Base-by-base conservation (phyloP, 2,888 invertebrate species). In the Drosophila demipolita region DNA sequence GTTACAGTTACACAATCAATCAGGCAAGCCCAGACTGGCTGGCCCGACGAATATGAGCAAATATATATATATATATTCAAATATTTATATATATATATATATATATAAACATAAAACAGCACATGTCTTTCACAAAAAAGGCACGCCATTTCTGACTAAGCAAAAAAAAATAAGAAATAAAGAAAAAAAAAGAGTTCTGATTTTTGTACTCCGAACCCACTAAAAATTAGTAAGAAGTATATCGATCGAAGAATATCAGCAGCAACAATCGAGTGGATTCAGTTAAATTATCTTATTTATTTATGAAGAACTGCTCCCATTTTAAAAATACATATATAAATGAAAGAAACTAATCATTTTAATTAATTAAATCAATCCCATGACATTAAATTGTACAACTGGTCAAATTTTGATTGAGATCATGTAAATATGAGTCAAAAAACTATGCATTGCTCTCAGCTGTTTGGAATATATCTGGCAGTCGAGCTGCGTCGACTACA, bases 1-100 rank as follows among this genome's bases (percentile, higher is more conserved):
- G 38, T 17, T 17, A 38, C 38, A 38, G 17, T 45, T 45, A 55
- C 23, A 55, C 78, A 80, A 85, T 58, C 63, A 69, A 70, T 70
- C 50, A 72, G 40, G 33, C 20, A 40, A 49, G 20, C 62, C 49
- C 61, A 73, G 52, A 40, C 54, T 23, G 78, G 65, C 68, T 73
- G 66, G 54, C 23, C 7, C 32, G 17, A 11, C 12, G 15, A 15
- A 7, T 15, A 12, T n/a, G 50, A 23, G 33, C 17, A 17, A 4
- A 9, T 4, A 35, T 35, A 35, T 35, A 40, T 20, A 20, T 20
- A 42, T 20, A 9, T 4, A 8, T 4, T 9, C 9, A 40, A 9
- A n/a, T 40, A 9, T 17, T 3, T 20, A 35, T 53, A 23, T 3
- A 20, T 23, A 23, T 33, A 2, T 26, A 8, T 26, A 12, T 11